Percentiles rank a stretch among this genome's conserved stretches.
phyloP scores from a whole-genome alignment of 1,140 invertebrate species.

The Drosophila novamexicana region DNA sequence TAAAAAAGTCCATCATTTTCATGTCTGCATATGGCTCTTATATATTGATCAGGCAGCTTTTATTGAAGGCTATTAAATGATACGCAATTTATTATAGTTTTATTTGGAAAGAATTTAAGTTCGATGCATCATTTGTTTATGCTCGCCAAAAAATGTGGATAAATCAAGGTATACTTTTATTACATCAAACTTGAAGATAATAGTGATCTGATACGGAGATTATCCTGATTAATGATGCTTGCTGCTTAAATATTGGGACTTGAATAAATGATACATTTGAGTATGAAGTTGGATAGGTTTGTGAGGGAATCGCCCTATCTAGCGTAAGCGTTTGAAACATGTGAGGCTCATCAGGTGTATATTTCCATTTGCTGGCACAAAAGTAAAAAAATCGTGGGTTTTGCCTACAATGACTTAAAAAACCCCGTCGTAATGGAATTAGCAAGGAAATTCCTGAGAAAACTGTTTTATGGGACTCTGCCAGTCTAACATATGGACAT shows the following conservation, averaged over 20 bases:
- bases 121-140: background rate
- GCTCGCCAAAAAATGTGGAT: background rate
- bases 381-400: too few species aligned
- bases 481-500: too few species aligned
- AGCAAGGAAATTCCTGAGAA: too few species aligned
- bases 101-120: background rate
- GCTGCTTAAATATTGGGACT: background rate
- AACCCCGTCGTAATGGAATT: too few species aligned
- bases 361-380: too few species aligned
- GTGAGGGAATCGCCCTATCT: background rate
- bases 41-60: background rate
- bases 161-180: background rate
- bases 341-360: too few species aligned
- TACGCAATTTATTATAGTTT: background rate
- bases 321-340: too few species aligned
- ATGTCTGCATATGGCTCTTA: background rate
- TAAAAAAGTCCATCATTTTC: background rate
- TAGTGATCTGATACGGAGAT: background rate
- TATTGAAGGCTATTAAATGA: background rate
- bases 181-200: background rate
- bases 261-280: background rate
- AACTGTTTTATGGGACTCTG: too few species aligned
- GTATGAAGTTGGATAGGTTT: background rate
- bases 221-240: background rate
- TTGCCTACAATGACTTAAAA: too few species aligned